Evolutionary conservation across 2,113 vertebrate species (phyloP).

Genomic region (Tupaia tana): DNA sequence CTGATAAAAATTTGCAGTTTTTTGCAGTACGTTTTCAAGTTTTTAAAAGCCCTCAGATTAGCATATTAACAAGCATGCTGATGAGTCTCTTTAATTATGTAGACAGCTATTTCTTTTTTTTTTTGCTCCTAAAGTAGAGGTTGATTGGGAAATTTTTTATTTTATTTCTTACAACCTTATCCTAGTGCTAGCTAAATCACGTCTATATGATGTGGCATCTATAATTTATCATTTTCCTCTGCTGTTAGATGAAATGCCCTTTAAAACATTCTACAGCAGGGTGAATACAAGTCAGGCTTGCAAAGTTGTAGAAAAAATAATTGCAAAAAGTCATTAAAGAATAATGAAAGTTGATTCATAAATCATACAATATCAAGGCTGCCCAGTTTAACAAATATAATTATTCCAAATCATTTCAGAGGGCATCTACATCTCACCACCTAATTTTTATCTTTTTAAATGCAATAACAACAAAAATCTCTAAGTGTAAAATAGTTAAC

Average conservation of each 20-base stretch:
- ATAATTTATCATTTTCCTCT: slow-evolving; percentile 76
- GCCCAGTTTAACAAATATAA: slow-evolving; percentile 61
- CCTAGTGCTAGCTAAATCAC: slow-evolving; percentile 60
- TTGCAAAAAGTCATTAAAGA: slow-evolving; percentile 72
- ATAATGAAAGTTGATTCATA: slow-evolving; percentile 74
- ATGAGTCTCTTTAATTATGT: slow-evolving; percentile 69
- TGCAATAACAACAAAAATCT: slow-evolving; percentile 47
- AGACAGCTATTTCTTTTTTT: slow-evolving; percentile 48
- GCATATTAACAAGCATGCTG: slow-evolving; percentile 60
- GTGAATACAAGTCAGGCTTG: slow-evolving; percentile 72
- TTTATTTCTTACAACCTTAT: slow-evolving; percentile 62
- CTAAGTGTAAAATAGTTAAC: slow-evolving; percentile 34
- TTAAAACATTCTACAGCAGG: slow-evolving; percentile 67
- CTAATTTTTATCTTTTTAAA: slow-evolving; percentile 52
- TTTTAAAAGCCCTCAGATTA: slow-evolving; percentile 45
- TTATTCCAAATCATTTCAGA: slow-evolving; percentile 62
- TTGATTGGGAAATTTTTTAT: slow-evolving; percentile 67
- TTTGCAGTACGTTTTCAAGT: slow-evolving; percentile 61
- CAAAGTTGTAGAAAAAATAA: slow-evolving; percentile 67
- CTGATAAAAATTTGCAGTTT: slow-evolving; percentile 52
- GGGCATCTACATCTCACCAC: slow-evolving; percentile 41
- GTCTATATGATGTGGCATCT: slow-evolving; percentile 67
- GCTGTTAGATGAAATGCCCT: slow-evolving; percentile 65
- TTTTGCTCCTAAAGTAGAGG: slow-evolving; percentile 55
- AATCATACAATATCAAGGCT: slow-evolving; percentile 41